Conservation (phyloP, 2,888 invertebrate genomes). For the Leptinotarsa haldemani region DNA sequence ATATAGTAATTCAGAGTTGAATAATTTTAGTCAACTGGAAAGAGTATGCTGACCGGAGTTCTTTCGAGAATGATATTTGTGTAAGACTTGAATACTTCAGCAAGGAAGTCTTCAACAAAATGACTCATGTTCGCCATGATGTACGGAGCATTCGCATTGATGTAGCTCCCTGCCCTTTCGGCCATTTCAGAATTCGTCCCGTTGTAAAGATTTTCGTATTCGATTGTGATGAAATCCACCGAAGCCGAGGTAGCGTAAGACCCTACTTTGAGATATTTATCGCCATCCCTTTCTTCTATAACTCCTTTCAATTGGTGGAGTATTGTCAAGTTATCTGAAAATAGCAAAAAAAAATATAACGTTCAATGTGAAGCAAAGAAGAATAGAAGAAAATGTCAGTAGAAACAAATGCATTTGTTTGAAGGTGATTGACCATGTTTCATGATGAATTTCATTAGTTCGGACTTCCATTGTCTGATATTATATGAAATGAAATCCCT, state of each 20-base stretch:
- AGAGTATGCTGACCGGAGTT: not conserved
- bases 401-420: too few relatives aligned
- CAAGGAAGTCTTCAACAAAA: not conserved
- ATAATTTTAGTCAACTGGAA: not conserved
- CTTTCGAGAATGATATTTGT: not conserved
- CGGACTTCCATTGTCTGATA: too few relatives aligned
- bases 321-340: not conserved
- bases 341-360: not conserved
- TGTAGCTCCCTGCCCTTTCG: not conserved
- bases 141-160: not conserved
- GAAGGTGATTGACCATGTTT: too few relatives aligned
- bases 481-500: too few relatives aligned
- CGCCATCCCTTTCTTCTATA: not conserved
- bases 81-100: not conserved
- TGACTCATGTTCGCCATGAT: not conserved
- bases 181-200: slow-evolving; percentile 5
- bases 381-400: too few relatives aligned
- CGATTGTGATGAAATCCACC: not conserved
- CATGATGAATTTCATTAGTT: too few relatives aligned
- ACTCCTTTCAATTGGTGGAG: not conserved
- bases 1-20: too few relatives aligned
- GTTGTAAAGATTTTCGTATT: slow-evolving; percentile 6
- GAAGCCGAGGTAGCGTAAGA: not conserved
- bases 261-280: not conserved
- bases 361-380: too few relatives aligned